phyloP scores from a whole-genome alignment of 2,888 invertebrate species.

The Lacanobia wlatinum region DNA sequence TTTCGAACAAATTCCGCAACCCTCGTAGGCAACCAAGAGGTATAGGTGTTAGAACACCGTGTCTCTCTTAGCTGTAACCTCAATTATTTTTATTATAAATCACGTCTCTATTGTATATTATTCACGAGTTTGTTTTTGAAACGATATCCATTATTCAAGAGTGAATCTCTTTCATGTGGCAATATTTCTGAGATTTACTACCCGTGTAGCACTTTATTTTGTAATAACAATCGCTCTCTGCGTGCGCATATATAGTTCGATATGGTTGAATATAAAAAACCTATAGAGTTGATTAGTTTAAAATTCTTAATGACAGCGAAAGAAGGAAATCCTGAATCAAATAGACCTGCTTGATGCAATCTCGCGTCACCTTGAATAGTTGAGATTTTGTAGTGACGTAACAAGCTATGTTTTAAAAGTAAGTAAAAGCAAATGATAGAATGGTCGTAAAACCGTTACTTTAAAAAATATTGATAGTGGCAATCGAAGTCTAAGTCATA shows the following conservation, averaged over 20 bases:
- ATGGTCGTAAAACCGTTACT: constrained; percentile 25
- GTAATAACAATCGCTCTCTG: constrained; percentile 20
- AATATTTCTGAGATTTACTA: constrained; percentile 30
- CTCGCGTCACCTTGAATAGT: constrained; percentile 30
- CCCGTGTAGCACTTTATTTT: constrained; percentile 26
- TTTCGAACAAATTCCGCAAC: too few species aligned
- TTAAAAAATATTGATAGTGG: constrained; percentile 30
- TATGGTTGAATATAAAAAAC: constrained; percentile 4
- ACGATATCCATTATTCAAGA: constrained; percentile 14
- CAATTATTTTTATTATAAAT: constrained; percentile 5
- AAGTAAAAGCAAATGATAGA: constrained; percentile 28
- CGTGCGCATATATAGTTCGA: constrained; percentile 11
- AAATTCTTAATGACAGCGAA: constrained; percentile 20
- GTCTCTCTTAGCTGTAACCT: background rate
- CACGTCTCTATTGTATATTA: constrained; percentile 5
- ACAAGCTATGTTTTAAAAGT: constrained; percentile 12
- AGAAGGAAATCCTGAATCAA: constrained; percentile 47
- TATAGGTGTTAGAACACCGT: background rate
- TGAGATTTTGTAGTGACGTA: constrained; percentile 1
- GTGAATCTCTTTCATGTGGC: constrained; percentile 28
- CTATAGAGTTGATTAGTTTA: constrained; percentile 13
- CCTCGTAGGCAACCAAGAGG: too few species aligned
- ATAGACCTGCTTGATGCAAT: constrained; percentile 34
- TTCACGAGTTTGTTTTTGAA: background rate
- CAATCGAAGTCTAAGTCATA: constrained; percentile 33